Conservation (phyloP, 1,140 invertebrate genomes). For the Scaptomyza pallida region DNA sequence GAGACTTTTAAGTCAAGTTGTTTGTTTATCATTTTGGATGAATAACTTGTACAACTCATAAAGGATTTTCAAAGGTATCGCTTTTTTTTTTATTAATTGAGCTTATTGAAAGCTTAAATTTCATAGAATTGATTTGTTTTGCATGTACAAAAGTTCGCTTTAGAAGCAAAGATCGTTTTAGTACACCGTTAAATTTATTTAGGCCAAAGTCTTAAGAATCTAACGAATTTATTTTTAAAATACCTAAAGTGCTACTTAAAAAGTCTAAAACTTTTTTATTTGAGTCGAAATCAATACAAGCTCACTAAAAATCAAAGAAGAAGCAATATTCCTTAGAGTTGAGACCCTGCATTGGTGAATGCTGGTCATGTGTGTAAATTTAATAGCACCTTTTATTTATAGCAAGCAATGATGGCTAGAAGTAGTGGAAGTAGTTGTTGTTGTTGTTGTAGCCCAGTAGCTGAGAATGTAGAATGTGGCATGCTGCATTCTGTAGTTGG, state of each 20-base stretch:
- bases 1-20: too few species aligned
- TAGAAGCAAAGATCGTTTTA: too few species aligned
- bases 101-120: too few species aligned
- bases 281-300: not conserved
- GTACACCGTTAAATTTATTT: too few species aligned
- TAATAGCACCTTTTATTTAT: slow-evolving; percentile 31
- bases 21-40: too few species aligned
- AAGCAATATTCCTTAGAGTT: slow-evolving; percentile 16
- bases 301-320: not conserved
- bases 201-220: too few species aligned
- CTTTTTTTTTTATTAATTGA: too few species aligned
- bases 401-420: slow-evolving; percentile 13
- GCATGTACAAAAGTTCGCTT: too few species aligned
- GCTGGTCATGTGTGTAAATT: slow-evolving; percentile 4
- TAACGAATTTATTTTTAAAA: too few species aligned
- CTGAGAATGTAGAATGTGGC: not conserved
- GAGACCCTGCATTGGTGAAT: not conserved
- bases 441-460: not conserved
- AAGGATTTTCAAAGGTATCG: too few species aligned
- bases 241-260: not conserved
- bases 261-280: not conserved
- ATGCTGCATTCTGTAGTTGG: slow-evolving; percentile 1
- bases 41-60: too few species aligned
- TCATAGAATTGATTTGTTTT: too few species aligned
- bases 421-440: not conserved